Conservation (phyloP, 2,888 invertebrate genomes). For the Empis stercorea region DNA sequence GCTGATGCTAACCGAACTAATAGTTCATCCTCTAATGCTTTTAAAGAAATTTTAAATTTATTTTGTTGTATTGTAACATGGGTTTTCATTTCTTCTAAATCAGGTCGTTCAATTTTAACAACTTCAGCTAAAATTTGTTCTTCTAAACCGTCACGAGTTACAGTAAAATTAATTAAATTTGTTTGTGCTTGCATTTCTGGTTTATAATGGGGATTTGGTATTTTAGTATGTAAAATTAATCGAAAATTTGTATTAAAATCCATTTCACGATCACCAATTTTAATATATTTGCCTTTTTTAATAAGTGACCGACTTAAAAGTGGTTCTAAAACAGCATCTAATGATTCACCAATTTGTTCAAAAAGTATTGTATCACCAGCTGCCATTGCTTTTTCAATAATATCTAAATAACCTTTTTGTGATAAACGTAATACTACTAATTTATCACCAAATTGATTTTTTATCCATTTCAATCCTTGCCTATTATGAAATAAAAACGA, state of each 20-base stretch:
- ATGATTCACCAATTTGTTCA: slow-evolving; percentile 80
- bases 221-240: slow-evolving; percentile 81
- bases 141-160: slow-evolving; percentile 88
- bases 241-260: slow-evolving; percentile 74
- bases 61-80: slow-evolving; percentile 87
- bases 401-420: slow-evolving; percentile 72
- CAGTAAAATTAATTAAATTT: slow-evolving; percentile 91
- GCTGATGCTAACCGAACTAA: slow-evolving; percentile 78
- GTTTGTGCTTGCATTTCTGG: slow-evolving; percentile 97
- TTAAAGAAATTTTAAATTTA: slow-evolving; percentile 85
- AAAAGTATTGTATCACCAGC: slow-evolving; percentile 67
- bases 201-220: slow-evolving; percentile 93
- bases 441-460: slow-evolving; percentile 61
- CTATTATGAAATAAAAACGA: slow-evolving; percentile 23
- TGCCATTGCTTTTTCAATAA: slow-evolving; percentile 60
- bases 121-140: slow-evolving; percentile 90
- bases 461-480: slow-evolving; percentile 93
- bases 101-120: slow-evolving; percentile 85
- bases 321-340: slow-evolving; percentile 90
- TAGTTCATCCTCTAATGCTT: slow-evolving; percentile 80
- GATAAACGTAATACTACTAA: slow-evolving; percentile 65
- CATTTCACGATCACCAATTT: slow-evolving; percentile 86
- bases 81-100: slow-evolving; percentile 72
- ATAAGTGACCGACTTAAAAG: slow-evolving; percentile 78
- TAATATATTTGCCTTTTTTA: slow-evolving; percentile 67